phyloP scores from a whole-genome alignment of 2,888 invertebrate species.

The Hydriomena furcata region DNA sequence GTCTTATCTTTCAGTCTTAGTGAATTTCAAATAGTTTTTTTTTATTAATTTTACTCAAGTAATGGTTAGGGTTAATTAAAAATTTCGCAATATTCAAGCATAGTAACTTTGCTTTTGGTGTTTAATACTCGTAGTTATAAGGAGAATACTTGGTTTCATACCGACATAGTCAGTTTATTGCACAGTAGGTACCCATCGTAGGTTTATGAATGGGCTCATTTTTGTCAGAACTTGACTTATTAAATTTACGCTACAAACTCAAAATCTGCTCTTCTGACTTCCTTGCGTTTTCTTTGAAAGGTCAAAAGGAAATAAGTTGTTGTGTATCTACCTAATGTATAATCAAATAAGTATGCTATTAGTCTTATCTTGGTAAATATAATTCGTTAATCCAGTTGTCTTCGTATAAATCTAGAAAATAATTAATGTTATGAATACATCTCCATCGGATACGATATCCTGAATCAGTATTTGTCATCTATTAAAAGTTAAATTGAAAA shows the following conservation, averaged over 20 bases:
- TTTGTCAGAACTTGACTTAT: background rate
- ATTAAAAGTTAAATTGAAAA: background rate
- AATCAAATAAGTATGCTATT: too few relatives aligned
- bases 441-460: background rate
- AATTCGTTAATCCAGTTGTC: background rate
- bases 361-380: too few relatives aligned
- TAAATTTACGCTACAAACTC: too few relatives aligned
- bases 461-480: constrained; percentile 4
- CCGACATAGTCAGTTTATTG: background rate
- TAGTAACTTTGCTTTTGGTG: constrained; percentile 22
- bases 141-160: constrained; percentile 1
- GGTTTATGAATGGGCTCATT: background rate
- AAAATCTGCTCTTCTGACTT: too few relatives aligned
- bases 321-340: too few relatives aligned
- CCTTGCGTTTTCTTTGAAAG: too few relatives aligned
- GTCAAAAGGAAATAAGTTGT: too few relatives aligned
- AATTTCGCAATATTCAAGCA: constrained; percentile 8
- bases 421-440: background rate
- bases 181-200: constrained; percentile 2
- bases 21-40: background rate
- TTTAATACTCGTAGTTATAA: constrained; percentile 16
- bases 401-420: background rate
- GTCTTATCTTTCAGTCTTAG: background rate
- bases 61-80: constrained; percentile 12
- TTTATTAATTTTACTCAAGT: background rate